phyloP scores from a whole-genome alignment of 2,797 vertebrate species.

The Rhinoraja longicauda region DNA sequence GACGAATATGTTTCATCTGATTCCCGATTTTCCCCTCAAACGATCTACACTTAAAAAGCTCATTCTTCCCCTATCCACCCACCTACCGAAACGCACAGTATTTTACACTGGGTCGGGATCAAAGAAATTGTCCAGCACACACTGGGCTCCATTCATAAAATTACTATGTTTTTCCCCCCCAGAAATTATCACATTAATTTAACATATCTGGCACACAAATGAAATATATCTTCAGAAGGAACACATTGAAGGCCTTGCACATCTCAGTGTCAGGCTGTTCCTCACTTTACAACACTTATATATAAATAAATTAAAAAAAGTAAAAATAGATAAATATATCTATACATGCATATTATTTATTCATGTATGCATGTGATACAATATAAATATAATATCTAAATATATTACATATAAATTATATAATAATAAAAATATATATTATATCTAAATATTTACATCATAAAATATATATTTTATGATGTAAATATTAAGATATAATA shows the following conservation, averaged over 20 bases:
- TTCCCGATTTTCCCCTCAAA: not conserved
- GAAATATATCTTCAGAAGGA: not conserved
- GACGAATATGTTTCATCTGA: not conserved
- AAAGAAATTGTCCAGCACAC: not conserved
- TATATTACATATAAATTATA: too few relatives aligned
- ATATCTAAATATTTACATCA: too few relatives aligned
- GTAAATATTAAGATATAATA: too few relatives aligned
- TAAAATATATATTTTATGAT: too few relatives aligned
- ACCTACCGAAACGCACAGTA: not conserved
- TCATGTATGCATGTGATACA: too few relatives aligned
- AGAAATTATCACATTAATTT: not conserved
- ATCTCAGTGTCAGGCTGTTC: not conserved
- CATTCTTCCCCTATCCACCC: not conserved
- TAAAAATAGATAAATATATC: too few relatives aligned
- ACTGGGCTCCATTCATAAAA: not conserved
- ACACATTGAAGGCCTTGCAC: not conserved
- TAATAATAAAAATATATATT: too few relatives aligned
- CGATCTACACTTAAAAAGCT: not conserved
- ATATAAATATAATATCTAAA: too few relatives aligned
- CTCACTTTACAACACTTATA: too few relatives aligned
- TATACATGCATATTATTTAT: too few relatives aligned
- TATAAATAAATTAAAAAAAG: too few relatives aligned
- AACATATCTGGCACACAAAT: not conserved
- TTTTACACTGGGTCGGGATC: not conserved
- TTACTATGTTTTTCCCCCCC: not conserved